Conservation (phyloP, 2,113 vertebrate genomes). For the Nothoprocta perdicaria region DNA sequence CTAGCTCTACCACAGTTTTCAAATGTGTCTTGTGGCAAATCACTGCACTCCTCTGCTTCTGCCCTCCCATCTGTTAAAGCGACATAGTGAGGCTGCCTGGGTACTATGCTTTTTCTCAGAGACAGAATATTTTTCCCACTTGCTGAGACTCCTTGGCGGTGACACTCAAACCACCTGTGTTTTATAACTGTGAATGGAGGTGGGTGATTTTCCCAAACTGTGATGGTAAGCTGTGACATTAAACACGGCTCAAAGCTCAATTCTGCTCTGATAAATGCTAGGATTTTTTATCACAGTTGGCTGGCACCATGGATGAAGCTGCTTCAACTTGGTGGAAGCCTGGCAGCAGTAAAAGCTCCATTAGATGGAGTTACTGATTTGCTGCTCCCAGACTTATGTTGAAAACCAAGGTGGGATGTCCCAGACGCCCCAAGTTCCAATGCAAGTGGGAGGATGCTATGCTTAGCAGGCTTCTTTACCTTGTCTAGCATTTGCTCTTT, state of each 20-base stretch:
- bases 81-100: not conserved
- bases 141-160: not conserved
- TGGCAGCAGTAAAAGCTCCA: not conserved
- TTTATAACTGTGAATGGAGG: not conserved
- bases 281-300: not conserved
- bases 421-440: not conserved
- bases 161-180: not conserved
- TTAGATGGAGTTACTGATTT: not conserved
- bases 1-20: not conserved
- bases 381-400: not conserved
- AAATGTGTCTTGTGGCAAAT: slow-evolving; percentile 6
- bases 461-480: not conserved
- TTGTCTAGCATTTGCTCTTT: not conserved
- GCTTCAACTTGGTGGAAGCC: not conserved
- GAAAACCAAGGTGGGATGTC: not conserved
- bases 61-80: not conserved
- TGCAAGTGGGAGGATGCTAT: not conserved
- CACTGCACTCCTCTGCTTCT: not conserved
- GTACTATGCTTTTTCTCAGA: not conserved
- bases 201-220: not conserved
- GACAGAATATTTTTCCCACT: not conserved
- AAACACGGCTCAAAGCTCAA: not conserved
- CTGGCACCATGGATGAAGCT: not conserved
- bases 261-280: not conserved
- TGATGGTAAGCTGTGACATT: not conserved